These are phyloP conservation scores for Zaprionus obscuricornis DNA, from an alignment of 2,888 invertebrate genomes.

Conservation along the genomic window DNA sequence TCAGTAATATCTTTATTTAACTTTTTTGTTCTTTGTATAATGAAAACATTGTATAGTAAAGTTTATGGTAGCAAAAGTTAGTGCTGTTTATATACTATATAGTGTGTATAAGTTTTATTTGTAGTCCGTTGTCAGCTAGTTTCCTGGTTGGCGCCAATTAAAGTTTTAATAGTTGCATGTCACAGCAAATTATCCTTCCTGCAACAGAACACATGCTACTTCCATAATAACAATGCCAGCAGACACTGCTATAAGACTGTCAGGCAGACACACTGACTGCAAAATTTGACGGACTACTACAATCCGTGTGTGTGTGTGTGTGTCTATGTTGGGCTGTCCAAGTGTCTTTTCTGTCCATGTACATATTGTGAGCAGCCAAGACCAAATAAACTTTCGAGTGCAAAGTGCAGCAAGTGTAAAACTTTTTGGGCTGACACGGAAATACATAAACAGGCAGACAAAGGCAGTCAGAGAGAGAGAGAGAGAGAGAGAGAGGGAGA, in stretches of 20 bases:
- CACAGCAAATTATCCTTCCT: slow-evolving; percentile 60
- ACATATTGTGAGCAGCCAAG: slow-evolving; percentile 6
- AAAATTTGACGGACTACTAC: slow-evolving; percentile 15
- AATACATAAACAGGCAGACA: slow-evolving; percentile 27
- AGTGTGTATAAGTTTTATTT: background rate
- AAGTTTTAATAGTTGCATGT: slow-evolving; percentile 64
- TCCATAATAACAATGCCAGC: slow-evolving; percentile 35
- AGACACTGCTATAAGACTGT: slow-evolving; percentile 27
- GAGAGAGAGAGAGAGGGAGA: background rate
- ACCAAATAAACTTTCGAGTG: slow-evolving; percentile 46
- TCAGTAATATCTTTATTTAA: too few species aligned
- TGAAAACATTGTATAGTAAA: too few species aligned
- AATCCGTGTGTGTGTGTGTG: background rate
- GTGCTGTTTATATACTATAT: background rate
- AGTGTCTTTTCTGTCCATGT: too few species aligned
- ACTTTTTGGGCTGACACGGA: slow-evolving; percentile 41
- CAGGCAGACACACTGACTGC: slow-evolving; percentile 38
- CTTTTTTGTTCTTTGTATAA: too few species aligned
- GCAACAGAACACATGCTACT: slow-evolving; percentile 35
- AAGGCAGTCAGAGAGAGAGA: background rate
- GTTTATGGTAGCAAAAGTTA: slow-evolving; percentile 9
- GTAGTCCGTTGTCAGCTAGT: slow-evolving; percentile 25
- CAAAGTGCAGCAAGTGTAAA: slow-evolving; percentile 37
- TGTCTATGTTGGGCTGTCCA: background rate
- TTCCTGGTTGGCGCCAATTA: slow-evolving; percentile 52